Conservation (phyloP, 2,888 invertebrate species). For the Drosophila neotestacea region DNA sequence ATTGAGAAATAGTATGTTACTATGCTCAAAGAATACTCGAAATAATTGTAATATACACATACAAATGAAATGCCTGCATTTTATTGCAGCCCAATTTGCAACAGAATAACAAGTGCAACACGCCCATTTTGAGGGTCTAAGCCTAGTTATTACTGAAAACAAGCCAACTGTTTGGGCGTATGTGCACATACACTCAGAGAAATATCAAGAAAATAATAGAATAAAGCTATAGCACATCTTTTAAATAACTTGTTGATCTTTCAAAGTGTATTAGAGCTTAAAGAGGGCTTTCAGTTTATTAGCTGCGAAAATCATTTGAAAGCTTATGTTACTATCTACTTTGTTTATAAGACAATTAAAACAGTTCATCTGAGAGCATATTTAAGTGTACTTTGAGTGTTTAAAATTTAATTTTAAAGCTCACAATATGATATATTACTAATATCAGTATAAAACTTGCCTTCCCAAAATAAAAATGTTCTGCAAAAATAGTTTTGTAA, state of each 20-base stretch:
- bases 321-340: neutral
- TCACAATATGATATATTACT: neutral
- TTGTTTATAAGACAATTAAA: neutral
- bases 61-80: neutral
- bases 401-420: neutral
- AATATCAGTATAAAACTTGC: neutral
- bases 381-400: neutral
- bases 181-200: conserved; percentile 1
- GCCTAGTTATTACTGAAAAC: conserved; percentile 8
- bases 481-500: neutral
- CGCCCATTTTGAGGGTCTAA: conserved; percentile 10
- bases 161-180: conserved; percentile 30
- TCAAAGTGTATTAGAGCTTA: conserved; percentile 3
- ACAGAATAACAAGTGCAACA: conserved; percentile 14
- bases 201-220: neutral
- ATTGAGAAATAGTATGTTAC: conserved; percentile 22
- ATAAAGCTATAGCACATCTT: too few species aligned
- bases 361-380: neutral
- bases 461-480: neutral
- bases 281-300: neutral
- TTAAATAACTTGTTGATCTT: neutral
- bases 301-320: neutral
- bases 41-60: neutral
- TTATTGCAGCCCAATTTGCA: conserved; percentile 25
- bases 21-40: neutral